Evolutionary conservation across 2,797 vertebrate species (phyloP).

Genomic region (Parauchenoglanis ngamensis): DNA sequence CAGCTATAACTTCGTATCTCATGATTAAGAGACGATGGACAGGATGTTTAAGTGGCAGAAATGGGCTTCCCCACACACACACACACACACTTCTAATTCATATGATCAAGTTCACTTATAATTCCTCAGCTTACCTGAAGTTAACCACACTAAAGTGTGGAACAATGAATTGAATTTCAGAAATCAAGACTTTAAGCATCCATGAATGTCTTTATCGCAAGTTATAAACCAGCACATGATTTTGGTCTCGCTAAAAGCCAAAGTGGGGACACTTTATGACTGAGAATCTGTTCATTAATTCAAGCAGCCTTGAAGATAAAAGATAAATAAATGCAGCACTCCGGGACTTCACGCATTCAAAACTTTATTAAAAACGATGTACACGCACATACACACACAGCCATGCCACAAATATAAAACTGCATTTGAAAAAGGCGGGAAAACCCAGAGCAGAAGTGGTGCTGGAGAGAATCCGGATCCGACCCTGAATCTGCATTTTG

Average conservation of each 20-base stretch:
- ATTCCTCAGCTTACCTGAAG: neutral
- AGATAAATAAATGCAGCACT: neutral
- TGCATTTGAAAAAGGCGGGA: neutral
- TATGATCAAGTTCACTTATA: too few species aligned
- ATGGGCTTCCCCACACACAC: too few species aligned
- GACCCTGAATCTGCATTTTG: conserved; percentile 25
- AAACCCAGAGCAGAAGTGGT: neutral
- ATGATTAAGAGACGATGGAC: neutral
- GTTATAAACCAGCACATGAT: neutral
- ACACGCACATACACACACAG: conserved; percentile 38
- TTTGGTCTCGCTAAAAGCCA: neutral
- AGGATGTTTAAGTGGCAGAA: too few species aligned
- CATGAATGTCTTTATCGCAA: too few species aligned
- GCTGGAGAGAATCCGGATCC: neutral
- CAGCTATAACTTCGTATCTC: neutral
- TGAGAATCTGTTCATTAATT: neutral
- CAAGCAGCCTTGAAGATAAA: neutral
- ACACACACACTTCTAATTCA: too few species aligned
- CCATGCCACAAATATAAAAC: conserved; percentile 40
- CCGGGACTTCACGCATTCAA: conserved; percentile 8
- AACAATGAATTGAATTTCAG: neutral
- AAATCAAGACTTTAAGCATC: too few species aligned
- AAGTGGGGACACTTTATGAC: neutral
- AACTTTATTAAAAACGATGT: conserved; percentile 57
- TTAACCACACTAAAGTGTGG: neutral